Base-by-base conservation (phyloP, 2,888 invertebrate species). In the Dolichomitus sp. region DNA sequence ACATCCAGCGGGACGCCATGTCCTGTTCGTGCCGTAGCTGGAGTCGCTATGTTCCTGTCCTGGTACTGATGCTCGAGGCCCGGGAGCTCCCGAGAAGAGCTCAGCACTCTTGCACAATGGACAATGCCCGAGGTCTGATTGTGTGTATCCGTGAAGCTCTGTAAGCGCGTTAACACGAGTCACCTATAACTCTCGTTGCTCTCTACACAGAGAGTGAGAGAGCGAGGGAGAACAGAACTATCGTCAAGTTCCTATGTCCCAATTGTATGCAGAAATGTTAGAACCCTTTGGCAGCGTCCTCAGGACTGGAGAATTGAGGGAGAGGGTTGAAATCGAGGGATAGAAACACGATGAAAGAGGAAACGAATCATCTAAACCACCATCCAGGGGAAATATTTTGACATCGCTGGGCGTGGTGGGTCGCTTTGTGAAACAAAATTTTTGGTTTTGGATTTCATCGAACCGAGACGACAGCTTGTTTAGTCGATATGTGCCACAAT, bases 311-410 rank as follows among this genome's bases (percentile, higher is more conserved):
- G 19, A 23, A 23, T 48, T 42, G 52, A 42, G 42, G 42, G 57
- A 42, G 68, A 74, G 68, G 65, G 54, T 75, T 80, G 54, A 52
- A 40, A 50, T 27, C 50, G 50, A 12, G 50, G 27, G 33, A 17
- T 7, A n/a, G n/a, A 70, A 69, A 50, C n/a, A 23, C 42, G 33
- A 59, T 17, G 59, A 61, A 61, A 45, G 27, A 27, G 45, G 45
- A 65, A 65, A 45, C 7, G 37, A 61, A 59, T 1, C 37, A n/a
- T 9, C 14, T 14, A 17, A 33, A 59, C 66, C 79, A 79, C 83
- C 81, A 80, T 70, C 83, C 80, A 83, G 82, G 72, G 87, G 89
- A 92, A 92, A 93, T 93, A 92, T 93, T 93, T 92, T 93, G 93
- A 93, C 93, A 92, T 85, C 84, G 84, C 87, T 90, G 88, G 92